Evolutionary conservation across 1,140 invertebrate genomes (phyloP), one percentile per base, ranked within the genome.

Genomic region (Drosophila leontia): DNA sequence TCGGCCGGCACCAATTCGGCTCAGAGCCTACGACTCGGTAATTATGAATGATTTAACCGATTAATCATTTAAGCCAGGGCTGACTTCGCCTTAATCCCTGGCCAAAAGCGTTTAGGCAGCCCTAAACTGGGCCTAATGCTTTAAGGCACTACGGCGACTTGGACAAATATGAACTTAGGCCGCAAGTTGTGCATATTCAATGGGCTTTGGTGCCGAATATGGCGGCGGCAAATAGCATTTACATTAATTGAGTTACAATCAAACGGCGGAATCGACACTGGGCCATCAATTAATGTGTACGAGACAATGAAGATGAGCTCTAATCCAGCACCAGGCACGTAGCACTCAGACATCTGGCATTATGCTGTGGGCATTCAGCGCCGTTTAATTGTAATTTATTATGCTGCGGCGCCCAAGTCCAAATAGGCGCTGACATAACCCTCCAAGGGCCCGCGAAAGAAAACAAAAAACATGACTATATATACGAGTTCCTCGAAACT

Each of bases 331-430:
- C 48, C 48, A 15, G 53, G 34, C 51, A 78, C 42, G 64, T 56
- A 62, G 37, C 29, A 34, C 60, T 34, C 23, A 75, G 63, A 69
- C 83, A 86, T 80, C 75, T 83, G 83, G 78, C 62, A 65, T 50
- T 68, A 44, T 48, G 41, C 34, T 42, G 53, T 41, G 53, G 39
- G 23, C n/a, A 55, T 35, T 75, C 65, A 60, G 68, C 79, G 75
- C 65, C 48, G 72, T 78, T 80, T 84, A 83, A 87, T 83, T 88
- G 67, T 74, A 61, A 80, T 82, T 88, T 69, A 82, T 87, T 84
- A 72, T 50, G 67, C 58, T 67, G 29, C 58, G 81, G 59, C 68
- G 58, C 69, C 65, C 76, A 62, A 56, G 39, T 34, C 45, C 44
- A 45, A 62, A 55, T 37, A 41, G 71, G 48, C 64, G 64, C 78